phyloP scores from a whole-genome alignment of 2,113 vertebrate genomes.

The Charadrius vociferus region DNA sequence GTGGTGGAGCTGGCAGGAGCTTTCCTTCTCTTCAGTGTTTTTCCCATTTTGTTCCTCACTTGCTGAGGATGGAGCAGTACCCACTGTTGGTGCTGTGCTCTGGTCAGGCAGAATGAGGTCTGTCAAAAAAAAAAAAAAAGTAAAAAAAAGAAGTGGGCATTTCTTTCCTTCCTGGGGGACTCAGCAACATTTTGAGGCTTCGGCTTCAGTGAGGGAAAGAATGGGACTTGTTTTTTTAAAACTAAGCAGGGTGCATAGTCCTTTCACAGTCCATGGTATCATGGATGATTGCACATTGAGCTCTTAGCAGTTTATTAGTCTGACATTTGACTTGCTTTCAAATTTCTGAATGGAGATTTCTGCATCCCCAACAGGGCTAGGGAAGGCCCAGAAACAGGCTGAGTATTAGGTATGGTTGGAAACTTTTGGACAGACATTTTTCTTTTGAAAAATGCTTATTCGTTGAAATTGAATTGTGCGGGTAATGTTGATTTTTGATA shows the following conservation, averaged over 20 bases:
- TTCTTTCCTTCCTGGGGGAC: background rate
- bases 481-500: background rate
- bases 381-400: background rate
- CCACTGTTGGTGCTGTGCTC: background rate
- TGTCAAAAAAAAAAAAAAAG: background rate
- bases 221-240: background rate
- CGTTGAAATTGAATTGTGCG: background rate
- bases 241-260: background rate
- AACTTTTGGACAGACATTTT: background rate
- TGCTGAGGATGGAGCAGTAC: background rate
- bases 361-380: background rate
- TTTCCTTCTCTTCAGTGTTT: background rate
- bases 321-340: background rate
- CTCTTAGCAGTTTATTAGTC: background rate
- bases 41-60: background rate
- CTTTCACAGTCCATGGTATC: background rate
- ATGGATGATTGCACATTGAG: background rate
- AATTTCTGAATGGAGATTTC: background rate
- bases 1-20: background rate
- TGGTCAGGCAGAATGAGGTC: background rate
- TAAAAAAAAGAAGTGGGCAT: rapidly evolving
- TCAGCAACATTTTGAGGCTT: background rate
- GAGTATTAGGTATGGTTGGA: background rate
- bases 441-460: background rate
- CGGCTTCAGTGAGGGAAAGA: background rate